Conservation (phyloP, 2,888 invertebrate species). For the Minunthozetes semirufus region DNA sequence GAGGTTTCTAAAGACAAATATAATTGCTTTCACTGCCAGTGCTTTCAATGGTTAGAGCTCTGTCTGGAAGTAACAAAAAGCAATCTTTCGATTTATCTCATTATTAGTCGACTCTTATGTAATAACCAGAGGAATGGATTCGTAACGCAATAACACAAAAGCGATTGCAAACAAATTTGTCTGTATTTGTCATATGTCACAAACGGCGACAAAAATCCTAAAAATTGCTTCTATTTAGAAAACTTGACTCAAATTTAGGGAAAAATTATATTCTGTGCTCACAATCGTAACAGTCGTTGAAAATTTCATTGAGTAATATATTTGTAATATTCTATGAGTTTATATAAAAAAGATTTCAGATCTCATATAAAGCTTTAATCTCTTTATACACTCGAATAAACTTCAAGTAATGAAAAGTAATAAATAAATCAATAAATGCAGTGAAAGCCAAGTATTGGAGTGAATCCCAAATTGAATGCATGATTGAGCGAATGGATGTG, state of each 20-base stretch:
- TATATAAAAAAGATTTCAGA: conserved; percentile 10
- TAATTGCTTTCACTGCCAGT: conserved; percentile 1
- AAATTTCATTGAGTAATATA: not conserved
- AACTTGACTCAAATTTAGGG: not conserved
- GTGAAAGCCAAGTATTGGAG: conserved; percentile 8
- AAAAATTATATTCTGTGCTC: not conserved
- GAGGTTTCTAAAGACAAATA: conserved; percentile 25
- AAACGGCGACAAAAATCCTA: not conserved
- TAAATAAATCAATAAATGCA: conserved; percentile 21
- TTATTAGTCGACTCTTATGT: conserved; percentile 15
- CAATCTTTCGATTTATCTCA: conserved; percentile 16
- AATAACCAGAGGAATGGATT: conserved; percentile 1
- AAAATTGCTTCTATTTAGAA: not conserved
- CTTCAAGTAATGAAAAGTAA: conserved; percentile 27
- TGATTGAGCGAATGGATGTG: not conserved
- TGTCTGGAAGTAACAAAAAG: not conserved
- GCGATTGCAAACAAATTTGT: not conserved
- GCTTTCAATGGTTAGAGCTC: not conserved
- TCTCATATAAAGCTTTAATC: conserved; percentile 23
- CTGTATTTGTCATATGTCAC: conserved; percentile 1
- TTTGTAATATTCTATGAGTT: conserved; percentile 6
- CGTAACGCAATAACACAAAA: conserved; percentile 18
- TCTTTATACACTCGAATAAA: conserved; percentile 24
- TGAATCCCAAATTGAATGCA: conserved; percentile 4
- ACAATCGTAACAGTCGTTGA: not conserved